Percentiles rank a stretch among this genome's conserved stretches.
Conservation (phyloP, 2,888 invertebrate genomes). For the Prenolepis imparis region DNA sequence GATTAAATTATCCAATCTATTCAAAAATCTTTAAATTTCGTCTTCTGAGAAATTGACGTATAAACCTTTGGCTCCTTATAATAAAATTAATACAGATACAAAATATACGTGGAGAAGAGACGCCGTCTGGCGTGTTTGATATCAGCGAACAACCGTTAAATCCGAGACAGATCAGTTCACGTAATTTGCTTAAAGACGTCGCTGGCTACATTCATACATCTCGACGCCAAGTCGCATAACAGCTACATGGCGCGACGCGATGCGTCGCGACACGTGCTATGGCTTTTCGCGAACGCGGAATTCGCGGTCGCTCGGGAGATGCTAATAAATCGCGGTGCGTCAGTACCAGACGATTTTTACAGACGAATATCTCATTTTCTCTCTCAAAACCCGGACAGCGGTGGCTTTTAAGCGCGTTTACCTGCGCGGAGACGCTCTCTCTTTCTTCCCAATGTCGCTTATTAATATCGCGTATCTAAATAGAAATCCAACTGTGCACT, state of each 20-base stretch:
- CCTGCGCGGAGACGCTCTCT: slow-evolving; percentile 29
- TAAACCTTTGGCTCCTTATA: not conserved
- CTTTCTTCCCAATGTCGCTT: slow-evolving; percentile 57
- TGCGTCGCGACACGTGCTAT: slow-evolving; percentile 44
- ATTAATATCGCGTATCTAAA: slow-evolving; percentile 80
- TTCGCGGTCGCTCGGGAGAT: slow-evolving; percentile 72
- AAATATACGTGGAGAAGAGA: slow-evolving; percentile 48
- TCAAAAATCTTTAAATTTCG: not conserved
- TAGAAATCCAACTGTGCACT: slow-evolving; percentile 65
- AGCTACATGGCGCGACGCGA: not conserved
- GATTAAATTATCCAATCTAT: not conserved
- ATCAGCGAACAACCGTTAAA: slow-evolving; percentile 76
- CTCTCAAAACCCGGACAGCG: not conserved
- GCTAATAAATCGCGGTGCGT: slow-evolving; percentile 64
- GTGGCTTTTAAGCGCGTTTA: slow-evolving; percentile 45
- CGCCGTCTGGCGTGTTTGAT: slow-evolving; percentile 49
- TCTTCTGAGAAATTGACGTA: not conserved
- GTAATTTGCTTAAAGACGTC: slow-evolving; percentile 80
- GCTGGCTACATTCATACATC: slow-evolving; percentile 70
- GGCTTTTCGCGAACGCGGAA: slow-evolving; percentile 61
- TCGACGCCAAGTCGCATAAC: slow-evolving; percentile 62
- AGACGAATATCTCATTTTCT: slow-evolving; percentile 65
- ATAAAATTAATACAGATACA: slow-evolving; percentile 15
- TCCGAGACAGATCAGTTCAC: slow-evolving; percentile 70
- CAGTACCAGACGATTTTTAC: slow-evolving; percentile 75